Conservation (phyloP, 2,888 invertebrate genomes). For the Lasioglossum zephyrum region DNA sequence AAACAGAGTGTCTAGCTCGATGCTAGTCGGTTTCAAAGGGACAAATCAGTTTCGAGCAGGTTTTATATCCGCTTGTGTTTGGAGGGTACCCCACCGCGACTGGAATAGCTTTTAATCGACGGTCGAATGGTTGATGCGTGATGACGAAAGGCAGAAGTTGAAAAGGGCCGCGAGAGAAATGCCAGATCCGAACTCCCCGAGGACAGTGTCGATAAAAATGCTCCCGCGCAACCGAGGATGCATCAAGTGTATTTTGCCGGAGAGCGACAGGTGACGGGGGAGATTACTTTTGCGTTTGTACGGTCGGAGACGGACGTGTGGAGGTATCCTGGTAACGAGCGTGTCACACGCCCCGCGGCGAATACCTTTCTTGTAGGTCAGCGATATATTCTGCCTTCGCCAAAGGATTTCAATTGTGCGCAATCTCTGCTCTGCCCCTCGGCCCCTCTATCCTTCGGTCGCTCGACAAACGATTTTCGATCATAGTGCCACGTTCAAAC, state of each 20-base stretch:
- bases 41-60: background rate
- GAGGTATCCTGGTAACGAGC: background rate
- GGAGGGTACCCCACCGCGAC: background rate
- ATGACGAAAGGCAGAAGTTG: slow-evolving; percentile 23
- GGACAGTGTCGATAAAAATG: slow-evolving; percentile 68
- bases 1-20: background rate
- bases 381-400: slow-evolving; percentile 30
- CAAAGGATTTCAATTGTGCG: slow-evolving; percentile 55
- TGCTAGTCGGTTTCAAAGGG: background rate
- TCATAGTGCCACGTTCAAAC: slow-evolving; percentile 28
- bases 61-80: background rate
- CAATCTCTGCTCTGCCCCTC: slow-evolving; percentile 13
- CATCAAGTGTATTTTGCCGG: slow-evolving; percentile 64
- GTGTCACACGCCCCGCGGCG: slow-evolving; percentile 20
- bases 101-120: slow-evolving; percentile 70
- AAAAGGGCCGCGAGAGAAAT: slow-evolving; percentile 47
- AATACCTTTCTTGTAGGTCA: slow-evolving; percentile 55
- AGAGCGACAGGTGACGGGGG: slow-evolving; percentile 71
- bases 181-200: slow-evolving; percentile 29
- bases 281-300: slow-evolving; percentile 70
- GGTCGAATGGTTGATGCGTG: slow-evolving; percentile 56
- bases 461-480: slow-evolving; percentile 47
- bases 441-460: background rate
- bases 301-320: slow-evolving; percentile 25
- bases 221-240: slow-evolving; percentile 60